Evolutionary conservation across 2,888 invertebrate genomes (phyloP), one percentile per base, ranked within the genome.

Genomic region (Girardia tigrina): DNA sequence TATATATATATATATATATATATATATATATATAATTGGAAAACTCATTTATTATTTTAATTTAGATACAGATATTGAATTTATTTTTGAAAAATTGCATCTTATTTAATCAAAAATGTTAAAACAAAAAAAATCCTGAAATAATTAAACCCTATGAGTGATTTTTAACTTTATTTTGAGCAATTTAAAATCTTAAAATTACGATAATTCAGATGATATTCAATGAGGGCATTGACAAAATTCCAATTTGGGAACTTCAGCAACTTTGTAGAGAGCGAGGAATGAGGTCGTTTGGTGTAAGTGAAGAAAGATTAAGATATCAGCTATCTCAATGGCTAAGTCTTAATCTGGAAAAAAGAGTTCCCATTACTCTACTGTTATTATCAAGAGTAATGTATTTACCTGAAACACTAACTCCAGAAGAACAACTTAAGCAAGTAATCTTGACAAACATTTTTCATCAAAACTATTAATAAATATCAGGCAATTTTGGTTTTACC

Each of bases 271-370:
- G 91, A 80, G 88, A 91, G 0, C 87, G 98, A 78, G 98, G 95
- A 1, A 99, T 99, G 98, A 87, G 97, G 79, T 93, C 97, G 0
- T 90, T 94, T 81, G 98, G 98, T 78, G 87, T 99, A 78, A 89
- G 94, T 0, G 92, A 93, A 80, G 90, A 90, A 76, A 87, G 90
- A 71, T 87, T 99, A 75, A 87, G 89, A 42, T 88, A 88, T 28
- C 97, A 98, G 83, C 84, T 99, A 36, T 86, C 88, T 56, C 93
- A 94, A 83, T 98, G 98, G 98, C 87, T 98, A 72, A 93, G 95
- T 82, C 87, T 99, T 78, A 95, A 94, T 78, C 86, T 97, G 69
- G 90, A 91, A 84, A 91, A 94, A 83, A 91, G 91, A 85, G 94
- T 98, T 28, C 97, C 98, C 0, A 92, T 92, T 0, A 92, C 95